These are phyloP conservation scores for Ruditapes philippinarum DNA, from an alignment of 1,140 invertebrate species.

Conservation along the genomic window DNA sequence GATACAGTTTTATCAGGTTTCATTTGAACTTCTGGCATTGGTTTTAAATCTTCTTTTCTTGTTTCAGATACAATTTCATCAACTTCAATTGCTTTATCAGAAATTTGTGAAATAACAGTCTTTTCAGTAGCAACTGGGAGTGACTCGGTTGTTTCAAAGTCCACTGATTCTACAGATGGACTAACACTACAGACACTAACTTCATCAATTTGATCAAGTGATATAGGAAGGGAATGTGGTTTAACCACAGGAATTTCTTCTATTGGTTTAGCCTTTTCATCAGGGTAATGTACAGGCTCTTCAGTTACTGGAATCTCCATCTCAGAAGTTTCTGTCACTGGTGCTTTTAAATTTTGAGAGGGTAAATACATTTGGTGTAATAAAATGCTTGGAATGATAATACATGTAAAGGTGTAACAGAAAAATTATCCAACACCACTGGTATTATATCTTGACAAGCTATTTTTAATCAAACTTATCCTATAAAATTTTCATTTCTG, in stretches of 20 bases:
- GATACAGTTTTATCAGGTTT: neutral
- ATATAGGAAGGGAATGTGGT: slow-evolving; percentile 11
- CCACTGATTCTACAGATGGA: slow-evolving; percentile 50
- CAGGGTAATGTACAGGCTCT: slow-evolving; percentile 39
- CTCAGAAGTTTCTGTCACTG: neutral
- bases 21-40: neutral
- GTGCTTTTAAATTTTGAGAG: neutral
- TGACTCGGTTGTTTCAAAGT: slow-evolving; percentile 43
- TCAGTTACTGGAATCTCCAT: slow-evolving; percentile 28
- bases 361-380: neutral
- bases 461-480: too few species aligned
- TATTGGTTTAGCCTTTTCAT: slow-evolving; percentile 65
- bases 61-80: neutral
- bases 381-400: neutral
- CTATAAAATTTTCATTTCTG: too few species aligned
- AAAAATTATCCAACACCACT: too few species aligned
- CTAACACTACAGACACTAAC: slow-evolving; percentile 50
- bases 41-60: neutral
- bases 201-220: slow-evolving; percentile 63
- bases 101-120: slow-evolving; percentile 4
- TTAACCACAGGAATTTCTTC: slow-evolving; percentile 63
- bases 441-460: too few species aligned
- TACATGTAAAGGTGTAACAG: too few species aligned
- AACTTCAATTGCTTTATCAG: neutral
- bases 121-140: neutral